phyloP scores from a whole-genome alignment of 2,113 vertebrate species.

The Asarcornis scutulata region DNA sequence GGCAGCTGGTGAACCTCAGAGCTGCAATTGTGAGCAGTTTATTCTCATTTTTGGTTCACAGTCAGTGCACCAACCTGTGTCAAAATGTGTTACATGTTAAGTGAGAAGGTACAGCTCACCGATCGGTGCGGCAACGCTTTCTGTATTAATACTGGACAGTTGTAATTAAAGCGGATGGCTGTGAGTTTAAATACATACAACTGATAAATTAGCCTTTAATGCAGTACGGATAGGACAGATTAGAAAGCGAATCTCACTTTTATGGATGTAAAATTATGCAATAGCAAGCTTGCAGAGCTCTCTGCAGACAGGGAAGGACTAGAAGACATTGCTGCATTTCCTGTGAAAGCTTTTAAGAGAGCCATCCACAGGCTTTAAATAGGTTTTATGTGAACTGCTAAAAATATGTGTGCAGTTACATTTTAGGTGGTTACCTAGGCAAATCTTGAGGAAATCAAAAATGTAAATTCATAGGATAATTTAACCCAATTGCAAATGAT shows the following conservation, averaged over 20 bases:
- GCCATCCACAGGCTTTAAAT: background rate
- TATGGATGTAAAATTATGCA: background rate
- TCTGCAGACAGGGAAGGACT: background rate
- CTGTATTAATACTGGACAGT: background rate
- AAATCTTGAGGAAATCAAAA: slow-evolving; percentile 1
- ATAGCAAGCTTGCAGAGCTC: background rate
- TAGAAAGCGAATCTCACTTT: background rate
- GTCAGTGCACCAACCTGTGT: background rate
- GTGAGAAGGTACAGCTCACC: background rate
- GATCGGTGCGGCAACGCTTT: background rate
- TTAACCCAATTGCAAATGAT: background rate
- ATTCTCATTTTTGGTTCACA: background rate
- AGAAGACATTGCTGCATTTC: background rate
- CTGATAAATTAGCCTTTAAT: background rate
- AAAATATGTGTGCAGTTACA: background rate
- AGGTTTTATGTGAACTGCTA: background rate
- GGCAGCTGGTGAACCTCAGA: background rate
- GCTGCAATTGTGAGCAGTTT: background rate
- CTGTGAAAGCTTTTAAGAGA: background rate
- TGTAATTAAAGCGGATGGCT: background rate
- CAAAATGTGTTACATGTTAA: background rate
- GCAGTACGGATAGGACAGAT: background rate
- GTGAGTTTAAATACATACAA: background rate
- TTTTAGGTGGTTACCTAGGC: background rate
- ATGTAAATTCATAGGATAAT: background rate